Percentiles rank a stretch among this genome's conserved stretches.
phyloP scores from a whole-genome alignment of 2,797 vertebrate genomes.

The Myotis planiceps region DNA sequence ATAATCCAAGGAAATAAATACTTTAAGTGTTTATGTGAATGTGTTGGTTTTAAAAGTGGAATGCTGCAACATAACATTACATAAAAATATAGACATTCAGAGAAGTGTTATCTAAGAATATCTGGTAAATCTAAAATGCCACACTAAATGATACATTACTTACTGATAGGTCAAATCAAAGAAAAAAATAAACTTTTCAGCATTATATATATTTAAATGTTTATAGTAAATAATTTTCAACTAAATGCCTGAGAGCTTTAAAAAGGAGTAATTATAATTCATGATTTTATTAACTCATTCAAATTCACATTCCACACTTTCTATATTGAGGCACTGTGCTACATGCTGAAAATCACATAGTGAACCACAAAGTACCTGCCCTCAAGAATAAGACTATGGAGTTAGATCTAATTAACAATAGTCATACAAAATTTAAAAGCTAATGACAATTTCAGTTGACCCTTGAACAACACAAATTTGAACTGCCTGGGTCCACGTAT shows the following conservation, averaged over 20 bases:
- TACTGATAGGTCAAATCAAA: background rate
- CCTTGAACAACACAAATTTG: background rate
- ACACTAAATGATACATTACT: background rate
- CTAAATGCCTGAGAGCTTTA: background rate
- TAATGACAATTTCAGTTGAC: background rate
- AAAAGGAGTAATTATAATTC: background rate
- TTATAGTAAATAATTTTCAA: background rate
- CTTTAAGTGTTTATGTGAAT: background rate
- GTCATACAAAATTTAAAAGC: background rate
- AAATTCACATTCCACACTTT: background rate
- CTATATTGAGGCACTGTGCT: background rate
- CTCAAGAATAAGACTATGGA: background rate
- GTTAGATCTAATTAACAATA: background rate
- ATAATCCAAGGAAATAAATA: background rate
- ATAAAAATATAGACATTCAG: background rate
- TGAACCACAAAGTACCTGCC: too few relatives aligned
- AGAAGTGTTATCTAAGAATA: background rate
- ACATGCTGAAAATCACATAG: background rate
- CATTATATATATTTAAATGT: background rate
- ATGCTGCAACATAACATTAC: background rate
- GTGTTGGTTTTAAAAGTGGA: background rate
- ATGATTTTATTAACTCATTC: background rate
- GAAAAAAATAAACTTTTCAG: background rate
- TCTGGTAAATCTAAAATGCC: background rate
- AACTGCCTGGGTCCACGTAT: background rate